phyloP scores from a whole-genome alignment of 2,797 vertebrate species.

The Semaprochilodus insignis region DNA sequence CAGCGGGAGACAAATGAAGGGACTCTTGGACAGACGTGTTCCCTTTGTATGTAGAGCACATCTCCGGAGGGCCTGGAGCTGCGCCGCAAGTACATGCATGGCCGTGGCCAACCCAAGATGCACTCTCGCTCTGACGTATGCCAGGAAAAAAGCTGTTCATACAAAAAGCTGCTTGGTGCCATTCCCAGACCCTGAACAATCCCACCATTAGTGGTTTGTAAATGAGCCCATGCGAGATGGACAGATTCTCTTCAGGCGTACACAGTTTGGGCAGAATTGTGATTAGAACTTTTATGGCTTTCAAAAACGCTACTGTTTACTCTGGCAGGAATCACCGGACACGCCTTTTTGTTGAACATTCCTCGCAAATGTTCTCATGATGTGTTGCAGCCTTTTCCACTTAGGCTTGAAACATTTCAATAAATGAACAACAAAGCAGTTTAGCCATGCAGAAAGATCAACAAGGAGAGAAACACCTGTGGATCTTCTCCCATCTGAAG shows the following conservation, averaged over 20 bases:
- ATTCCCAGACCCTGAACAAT: slow-evolving; percentile 26
- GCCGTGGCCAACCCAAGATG: not conserved
- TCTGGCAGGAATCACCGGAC: too few relatives aligned
- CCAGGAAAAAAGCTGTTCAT: slow-evolving; percentile 8
- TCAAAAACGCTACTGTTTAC: not conserved
- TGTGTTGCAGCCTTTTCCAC: not conserved
- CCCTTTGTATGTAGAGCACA: slow-evolving; percentile 24
- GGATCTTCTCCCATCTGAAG: too few relatives aligned
- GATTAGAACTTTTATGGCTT: not conserved
- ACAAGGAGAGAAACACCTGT: too few relatives aligned
- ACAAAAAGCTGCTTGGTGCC: slow-evolving; percentile 10
- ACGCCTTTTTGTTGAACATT: not conserved
- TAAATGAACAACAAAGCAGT: too few relatives aligned
- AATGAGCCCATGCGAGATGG: not conserved
- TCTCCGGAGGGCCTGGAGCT: slow-evolving; percentile 22
- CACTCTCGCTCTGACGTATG: not conserved
- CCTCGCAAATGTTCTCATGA: not conserved
- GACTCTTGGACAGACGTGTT: slow-evolving; percentile 54
- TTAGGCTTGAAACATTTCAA: too few relatives aligned
- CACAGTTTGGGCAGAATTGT: not conserved
- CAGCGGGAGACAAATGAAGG: slow-evolving; percentile 76
- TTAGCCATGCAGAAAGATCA: too few relatives aligned
- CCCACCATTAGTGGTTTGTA: slow-evolving; percentile 7
- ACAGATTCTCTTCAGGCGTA: not conserved
- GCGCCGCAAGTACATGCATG: not conserved